Base-by-base conservation (phyloP, 1,140 invertebrate genomes). In the Sinella curviseta region DNA sequence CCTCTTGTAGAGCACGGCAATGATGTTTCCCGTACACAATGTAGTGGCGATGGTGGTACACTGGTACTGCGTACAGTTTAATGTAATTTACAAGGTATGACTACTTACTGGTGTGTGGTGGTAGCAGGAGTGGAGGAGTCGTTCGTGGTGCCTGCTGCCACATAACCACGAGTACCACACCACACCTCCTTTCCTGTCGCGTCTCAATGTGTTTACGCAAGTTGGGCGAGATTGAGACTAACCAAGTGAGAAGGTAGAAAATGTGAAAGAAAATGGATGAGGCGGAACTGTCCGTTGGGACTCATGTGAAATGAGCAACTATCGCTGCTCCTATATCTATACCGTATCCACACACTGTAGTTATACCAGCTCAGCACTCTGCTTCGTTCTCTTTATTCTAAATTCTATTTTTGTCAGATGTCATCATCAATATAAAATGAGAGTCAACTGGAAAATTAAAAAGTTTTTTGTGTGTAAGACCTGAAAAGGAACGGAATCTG, bases 191-290 rank as follows among this genome's bases (percentile, higher is more conserved):
- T 70, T n/a, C 57, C 57, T 65, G 57, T 65, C 57, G 57, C 57
- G 65, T 70, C 65, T 70, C 65, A n/a, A 70, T 33, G 65, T 70
- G 65, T 70, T 70, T 70, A 70, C 65, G 65, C 31, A 12, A 70
- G 2, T 70, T 70, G 31, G 65, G 31, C 65, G 65, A 70, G 65
- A 70, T 70, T 70, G 26, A 30, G 65, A 70, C 31, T 70, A 70
- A 70, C 65, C 65, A 70, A 70, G 65, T 70, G 65, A 70, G 65
- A 70, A 70, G 65, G 65, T 70, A 70, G 65, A 70, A 70, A 70
- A 70, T 70, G 65, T 33, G 65, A 70, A 70, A 70, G 65, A 70
- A 70, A 70, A 70, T 70, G 65, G 65, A 70, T 70, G 65, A 70
- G 65, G 65, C 65, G 65, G 65, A 70, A 70, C 31, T 70, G 65